Conservation (phyloP, 2,888 invertebrate genomes). For the Conus canariensis region DNA sequence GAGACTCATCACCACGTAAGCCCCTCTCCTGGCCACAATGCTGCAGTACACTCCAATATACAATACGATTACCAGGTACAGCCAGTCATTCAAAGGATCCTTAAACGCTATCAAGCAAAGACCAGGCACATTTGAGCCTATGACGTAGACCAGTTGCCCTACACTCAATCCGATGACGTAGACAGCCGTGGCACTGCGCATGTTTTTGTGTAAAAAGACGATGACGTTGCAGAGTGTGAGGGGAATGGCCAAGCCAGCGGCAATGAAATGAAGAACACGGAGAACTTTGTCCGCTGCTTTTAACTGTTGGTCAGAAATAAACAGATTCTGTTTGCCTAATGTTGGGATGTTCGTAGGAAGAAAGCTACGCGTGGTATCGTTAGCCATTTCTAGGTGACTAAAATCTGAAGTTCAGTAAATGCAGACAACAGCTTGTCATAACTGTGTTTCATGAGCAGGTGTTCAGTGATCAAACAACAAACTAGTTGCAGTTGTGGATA, state of each 20-base stretch:
- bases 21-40: not conserved
- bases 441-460: too few species aligned
- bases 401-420: too few species aligned
- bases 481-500: too few species aligned
- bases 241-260: not conserved
- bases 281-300: not conserved
- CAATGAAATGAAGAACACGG: not conserved
- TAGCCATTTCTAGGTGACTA: too few species aligned
- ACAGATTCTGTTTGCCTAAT: too few species aligned
- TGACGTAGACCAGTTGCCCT: slow-evolving; percentile 9
- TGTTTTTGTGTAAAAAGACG: slow-evolving; percentile 23
- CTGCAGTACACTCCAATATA: not conserved
- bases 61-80: not conserved
- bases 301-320: too few species aligned
- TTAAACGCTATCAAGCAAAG: not conserved
- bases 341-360: too few species aligned
- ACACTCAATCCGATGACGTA: slow-evolving; percentile 29
- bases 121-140: not conserved
- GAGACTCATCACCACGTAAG: slow-evolving; percentile 3
- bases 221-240: slow-evolving; percentile 25
- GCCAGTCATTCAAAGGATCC: slow-evolving; percentile 1
- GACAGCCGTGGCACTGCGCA: slow-evolving; percentile 31
- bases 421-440: too few species aligned
- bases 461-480: too few species aligned
- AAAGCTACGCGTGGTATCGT: too few species aligned